These are phyloP conservation scores for Caenorhabditis drosophilae DNA, from an alignment of 2,888 invertebrate genomes.

Conservation along the genomic window DNA sequence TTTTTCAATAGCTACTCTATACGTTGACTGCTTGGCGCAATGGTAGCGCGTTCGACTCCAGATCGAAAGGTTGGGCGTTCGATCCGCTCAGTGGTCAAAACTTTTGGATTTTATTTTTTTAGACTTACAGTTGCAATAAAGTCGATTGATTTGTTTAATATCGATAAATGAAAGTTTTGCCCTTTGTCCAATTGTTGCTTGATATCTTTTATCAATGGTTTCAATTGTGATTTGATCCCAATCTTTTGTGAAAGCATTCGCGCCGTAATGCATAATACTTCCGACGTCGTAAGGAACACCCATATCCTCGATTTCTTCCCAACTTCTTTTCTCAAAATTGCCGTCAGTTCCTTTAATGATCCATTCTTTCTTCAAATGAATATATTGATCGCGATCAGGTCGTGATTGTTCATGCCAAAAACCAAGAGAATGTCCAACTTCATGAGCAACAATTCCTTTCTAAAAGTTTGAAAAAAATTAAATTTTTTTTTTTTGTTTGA, in stretches of 20 bases:
- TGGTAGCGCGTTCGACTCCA: constrained; percentile 60
- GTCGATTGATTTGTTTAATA: constrained; percentile 63
- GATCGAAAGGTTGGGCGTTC: constrained; percentile 59
- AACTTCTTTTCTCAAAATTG: constrained; percentile 61
- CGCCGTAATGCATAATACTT: constrained; percentile 64
- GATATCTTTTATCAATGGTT: constrained; percentile 53
- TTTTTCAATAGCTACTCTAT: too few species aligned
- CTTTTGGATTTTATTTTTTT: too few species aligned
- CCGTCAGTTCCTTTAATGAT: constrained; percentile 62
- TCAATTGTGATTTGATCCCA: constrained; percentile 62
- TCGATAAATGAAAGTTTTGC: constrained; percentile 61
- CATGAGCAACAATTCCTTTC: constrained; percentile 65
- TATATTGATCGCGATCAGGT: constrained; percentile 63
- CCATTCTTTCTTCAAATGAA: constrained; percentile 55
- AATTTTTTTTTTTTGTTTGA: neutral
- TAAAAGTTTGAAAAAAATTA: constrained; percentile 16
- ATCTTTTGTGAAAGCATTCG: constrained; percentile 61
- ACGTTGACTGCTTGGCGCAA: constrained; percentile 57
- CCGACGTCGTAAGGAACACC: constrained; percentile 65
- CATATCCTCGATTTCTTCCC: constrained; percentile 61
- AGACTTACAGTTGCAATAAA: constrained; percentile 58
- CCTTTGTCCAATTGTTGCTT: constrained; percentile 63
- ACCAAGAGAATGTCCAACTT: constrained; percentile 65
- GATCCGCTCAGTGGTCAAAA: constrained; percentile 2
- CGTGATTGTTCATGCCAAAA: constrained; percentile 68